Base-by-base conservation (phyloP, 35 echinoderm and acorn worm genomes). In the Holothuria glaberrima region DNA sequence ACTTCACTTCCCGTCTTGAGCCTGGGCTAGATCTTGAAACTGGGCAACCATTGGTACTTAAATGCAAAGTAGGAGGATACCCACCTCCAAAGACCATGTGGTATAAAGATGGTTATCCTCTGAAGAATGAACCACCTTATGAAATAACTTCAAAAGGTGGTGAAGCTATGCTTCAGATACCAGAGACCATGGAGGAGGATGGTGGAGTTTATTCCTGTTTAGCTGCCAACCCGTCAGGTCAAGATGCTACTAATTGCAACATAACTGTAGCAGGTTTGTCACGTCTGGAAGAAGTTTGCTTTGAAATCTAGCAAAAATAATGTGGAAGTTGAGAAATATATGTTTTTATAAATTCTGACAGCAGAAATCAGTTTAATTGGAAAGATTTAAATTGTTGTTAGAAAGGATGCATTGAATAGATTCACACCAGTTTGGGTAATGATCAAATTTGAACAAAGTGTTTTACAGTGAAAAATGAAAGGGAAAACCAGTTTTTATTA, bases 261-360 rank as follows among this genome's bases (percentile, higher is more conserved):
- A 38, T 91, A 4, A 82, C 56, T 38, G 89, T 91, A 41, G 95
- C 92, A 92, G 32, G 85, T n/a, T n/a, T n/a, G n/a, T n/a, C n/a
- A n/a, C n/a, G n/a, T n/a, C n/a, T n/a, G n/a, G n/a, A n/a, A n/a
- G n/a, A n/a, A n/a, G n/a, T n/a, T 81, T 81, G 76, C 36, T 81
- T 45, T 45, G 29, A 71, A 20, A 31, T 63, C 83, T 86, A 34
- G 83, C 58, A n/a, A 18, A 58, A 86, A 21, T 26, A 86, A 44
- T 46, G 44, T 46, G 10, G 10, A 46, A 46, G 44, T 46, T 46
- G 44, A 10, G 44, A 5, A 46, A 46, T 10, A 46, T 46, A 46
- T 4, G 44, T 46, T 46, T 46, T n/a, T n/a, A n/a, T n/a, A n/a
- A n/a, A 10, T 46, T 46, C 10, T 46, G 44, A 46, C 4, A 46